Conservation (phyloP, 2,797 vertebrate species). For the Anniella stebbinsi region DNA sequence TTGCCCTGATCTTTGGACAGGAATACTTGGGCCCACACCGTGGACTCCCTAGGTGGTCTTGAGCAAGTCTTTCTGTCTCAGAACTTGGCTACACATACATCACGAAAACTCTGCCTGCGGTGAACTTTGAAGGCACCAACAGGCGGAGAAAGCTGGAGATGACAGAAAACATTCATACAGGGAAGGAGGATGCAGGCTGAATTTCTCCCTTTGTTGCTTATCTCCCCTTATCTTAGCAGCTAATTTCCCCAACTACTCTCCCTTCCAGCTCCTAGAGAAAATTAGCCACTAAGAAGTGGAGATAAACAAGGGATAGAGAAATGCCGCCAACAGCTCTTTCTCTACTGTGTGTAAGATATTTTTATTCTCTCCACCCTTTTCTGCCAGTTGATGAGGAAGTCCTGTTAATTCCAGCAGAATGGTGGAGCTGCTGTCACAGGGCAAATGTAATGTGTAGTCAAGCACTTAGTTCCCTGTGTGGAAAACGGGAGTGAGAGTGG, state of each 20-base stretch:
- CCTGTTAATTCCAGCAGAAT: not conserved
- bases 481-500: not conserved
- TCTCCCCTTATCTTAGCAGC: constrained; percentile 10
- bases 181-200: not conserved
- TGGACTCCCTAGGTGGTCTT: not conserved
- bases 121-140: not conserved
- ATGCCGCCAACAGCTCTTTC: not conserved
- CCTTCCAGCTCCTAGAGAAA: constrained; percentile 10
- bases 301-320: not conserved
- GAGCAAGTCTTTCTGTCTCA: not conserved
- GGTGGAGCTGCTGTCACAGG: not conserved
- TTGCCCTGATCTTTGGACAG: not conserved
- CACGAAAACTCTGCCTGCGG: not conserved
- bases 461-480: not conserved
- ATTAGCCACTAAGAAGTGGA: not conserved
- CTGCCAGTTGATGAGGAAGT: not conserved
- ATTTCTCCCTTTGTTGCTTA: not conserved
- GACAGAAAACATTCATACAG: not conserved
- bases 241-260: constrained; percentile 11
- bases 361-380: not conserved
- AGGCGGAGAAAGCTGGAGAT: not conserved
- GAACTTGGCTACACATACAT: not conserved
- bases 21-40: not conserved
- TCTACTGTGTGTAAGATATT: not conserved
- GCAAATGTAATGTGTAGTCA: not conserved